Conservation (phyloP, 2,797 vertebrate genomes). For the Takifugu rubripes region DNA sequence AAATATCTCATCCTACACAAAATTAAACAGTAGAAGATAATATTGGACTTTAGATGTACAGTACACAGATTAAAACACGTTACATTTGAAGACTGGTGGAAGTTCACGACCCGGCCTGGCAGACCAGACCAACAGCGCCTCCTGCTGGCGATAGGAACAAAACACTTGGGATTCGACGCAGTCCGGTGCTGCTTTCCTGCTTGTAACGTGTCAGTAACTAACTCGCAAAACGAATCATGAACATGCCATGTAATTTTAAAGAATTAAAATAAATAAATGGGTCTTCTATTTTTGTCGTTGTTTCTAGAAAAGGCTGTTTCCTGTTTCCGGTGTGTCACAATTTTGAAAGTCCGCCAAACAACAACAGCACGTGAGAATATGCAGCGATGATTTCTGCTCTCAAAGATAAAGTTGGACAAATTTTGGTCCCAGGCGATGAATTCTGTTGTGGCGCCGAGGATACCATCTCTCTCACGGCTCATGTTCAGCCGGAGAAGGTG, state of each 20-base stretch:
- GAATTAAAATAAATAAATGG: too few relatives aligned
- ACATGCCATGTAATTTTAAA: too few relatives aligned
- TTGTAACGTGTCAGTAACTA: too few relatives aligned
- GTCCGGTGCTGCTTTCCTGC: not conserved
- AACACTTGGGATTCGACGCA: not conserved
- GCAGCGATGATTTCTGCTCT: conserved; percentile 51
- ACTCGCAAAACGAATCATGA: too few relatives aligned
- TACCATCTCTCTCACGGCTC: conserved; percentile 45
- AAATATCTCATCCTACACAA: too few relatives aligned
- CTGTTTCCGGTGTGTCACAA: conserved; percentile 23
- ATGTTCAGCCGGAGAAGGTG: conserved; percentile 56
- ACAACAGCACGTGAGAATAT: not conserved
- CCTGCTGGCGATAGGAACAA: not conserved
- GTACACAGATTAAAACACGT: too few relatives aligned
- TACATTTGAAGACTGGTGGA: too few relatives aligned
- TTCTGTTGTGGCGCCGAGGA: conserved; percentile 53
- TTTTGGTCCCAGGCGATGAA: conserved; percentile 73
- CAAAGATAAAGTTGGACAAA: conserved; percentile 56
- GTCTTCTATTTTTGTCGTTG: not conserved
- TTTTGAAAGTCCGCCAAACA: conserved; percentile 6
- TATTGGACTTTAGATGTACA: too few relatives aligned
- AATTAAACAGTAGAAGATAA: too few relatives aligned
- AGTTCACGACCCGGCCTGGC: too few relatives aligned
- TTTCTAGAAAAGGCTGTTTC: not conserved
- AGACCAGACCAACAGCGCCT: not conserved